These are phyloP conservation scores for Mechanitis mazaeus DNA, from an alignment of 2,888 invertebrate genomes.

Conservation along the genomic window DNA sequence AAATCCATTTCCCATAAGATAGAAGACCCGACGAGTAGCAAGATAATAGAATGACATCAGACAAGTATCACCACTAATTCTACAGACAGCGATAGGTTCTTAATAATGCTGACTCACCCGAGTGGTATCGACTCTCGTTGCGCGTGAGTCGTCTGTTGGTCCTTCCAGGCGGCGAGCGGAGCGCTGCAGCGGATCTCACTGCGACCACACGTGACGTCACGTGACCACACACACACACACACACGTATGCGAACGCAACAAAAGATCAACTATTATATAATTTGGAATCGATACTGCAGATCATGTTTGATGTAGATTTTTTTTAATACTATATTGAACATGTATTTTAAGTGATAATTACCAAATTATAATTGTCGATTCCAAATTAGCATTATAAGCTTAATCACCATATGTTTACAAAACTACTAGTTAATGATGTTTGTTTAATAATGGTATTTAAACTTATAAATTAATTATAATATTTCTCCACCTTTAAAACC, in stretches of 20 bases:
- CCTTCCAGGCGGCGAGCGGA: constrained; percentile 79
- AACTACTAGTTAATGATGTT: background rate
- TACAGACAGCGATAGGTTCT: constrained; percentile 42
- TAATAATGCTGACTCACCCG: constrained; percentile 83
- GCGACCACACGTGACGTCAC: constrained; percentile 59
- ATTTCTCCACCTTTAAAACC: background rate
- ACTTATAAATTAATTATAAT: constrained; percentile 13
- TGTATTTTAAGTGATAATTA: background rate
- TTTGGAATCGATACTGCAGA: constrained; percentile 36
- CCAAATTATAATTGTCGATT: constrained; percentile 12
- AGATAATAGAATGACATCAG: constrained; percentile 32
- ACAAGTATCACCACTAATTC: constrained; percentile 39
- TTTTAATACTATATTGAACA: background rate
- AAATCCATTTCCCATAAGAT: background rate
- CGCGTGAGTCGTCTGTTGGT: constrained; percentile 93
- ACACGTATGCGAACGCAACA: constrained; percentile 41
- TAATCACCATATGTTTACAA: constrained; percentile 18
- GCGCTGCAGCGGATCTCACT: constrained; percentile 72
- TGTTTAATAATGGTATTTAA: constrained; percentile 17
- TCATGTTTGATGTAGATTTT: too few species aligned
- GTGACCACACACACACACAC: constrained; percentile 36
- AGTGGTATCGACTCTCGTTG: constrained; percentile 96
- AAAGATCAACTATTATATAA: constrained; percentile 36
- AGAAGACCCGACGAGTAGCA: constrained; percentile 13
- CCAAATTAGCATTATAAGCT: constrained; percentile 15